Evolutionary conservation across 1,140 invertebrate species (phyloP), one percentile per base, ranked within the genome.

Genomic region (Helicoverpa armigera): DNA sequence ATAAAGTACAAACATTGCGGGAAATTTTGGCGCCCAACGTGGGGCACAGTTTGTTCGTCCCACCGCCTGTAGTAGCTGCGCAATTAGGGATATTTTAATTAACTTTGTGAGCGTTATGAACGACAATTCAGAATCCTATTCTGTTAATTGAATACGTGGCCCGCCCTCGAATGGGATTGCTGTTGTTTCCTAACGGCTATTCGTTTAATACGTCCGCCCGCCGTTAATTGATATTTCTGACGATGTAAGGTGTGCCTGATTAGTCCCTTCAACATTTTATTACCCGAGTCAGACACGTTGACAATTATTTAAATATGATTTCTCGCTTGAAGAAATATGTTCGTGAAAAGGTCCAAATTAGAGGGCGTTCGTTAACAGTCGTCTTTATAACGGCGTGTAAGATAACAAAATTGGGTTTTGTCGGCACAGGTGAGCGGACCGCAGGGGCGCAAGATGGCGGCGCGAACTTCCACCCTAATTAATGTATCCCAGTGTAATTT

Each of bases 51-150:
- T 88, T 85, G 83, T 84, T 72, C 69, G 50, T 51, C 50, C 69
- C 18, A 53, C 23, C 69, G 69, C 69, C 50, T 86, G 63, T 69
- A 79, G 85, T 83, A 87, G 84, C 75, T 82, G 82, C 83, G 85
- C 89, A 91, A 92, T 94, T 93, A 91, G 85, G 87, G 88, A 90
- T 86, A 90, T 92, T 93, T 92, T 92, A 91, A 94, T 93, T 92
- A 92, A 92, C 92, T 93, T 91, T 89, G 86, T 74, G 79, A 83
- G 79, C 84, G 86, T 91, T 91, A 89, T 92, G 89, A 91, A 87
- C 85, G 90, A 82, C 89, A 87, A 92, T 93, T 89, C 90, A 82
- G 88, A 89, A 89, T 91, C 89, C 85, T 90, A 90, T 92, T 92
- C 83, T 86, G 90, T 88, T 93, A 94, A 93, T 92, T 92, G 89